Base-by-base conservation (phyloP, 2,797 vertebrate genomes). In the Ficedula albicollis region DNA sequence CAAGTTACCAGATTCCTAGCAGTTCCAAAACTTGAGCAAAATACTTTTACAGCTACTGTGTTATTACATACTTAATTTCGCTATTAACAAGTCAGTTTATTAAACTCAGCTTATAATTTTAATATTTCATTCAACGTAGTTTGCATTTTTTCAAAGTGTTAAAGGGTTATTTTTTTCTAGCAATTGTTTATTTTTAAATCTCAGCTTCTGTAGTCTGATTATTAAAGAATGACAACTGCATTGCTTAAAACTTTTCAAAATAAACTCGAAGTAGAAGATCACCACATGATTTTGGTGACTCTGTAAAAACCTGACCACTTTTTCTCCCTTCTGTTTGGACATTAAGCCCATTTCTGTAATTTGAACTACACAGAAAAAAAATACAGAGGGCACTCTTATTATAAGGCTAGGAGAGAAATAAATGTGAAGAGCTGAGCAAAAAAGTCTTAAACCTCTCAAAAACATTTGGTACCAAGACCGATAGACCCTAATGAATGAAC, bases 1-100 rank as follows among this genome's bases (percentile, higher is more conserved):
- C 96, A 96, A 96, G 92, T 95, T 97, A 95, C 95, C 97, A 97
- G 97, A 97, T 97, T 97, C 92, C 63, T 96, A 95, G 95, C 95
- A 96, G 96, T 97, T 96, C 70, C 87, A 90, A 97, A 98, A 96
- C 82, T 82, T 51, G 39, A 93, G 88, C 90, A 94, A 94, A 97
- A 93, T 64, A 94, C 90, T 95, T 85, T 84, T 87, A 73, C 89
- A 96, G 94, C 93, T 95, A 26, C 93, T 82, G 95, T 85, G 88
- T 93, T 95, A 87, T 46, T 87, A 34, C 49, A 96, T 78, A 72
- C 44, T 93, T 91, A 78, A 67, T 92, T 92, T 93, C 88, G 64
- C n/a, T 62, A 78, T 58, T 94, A 81, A 86, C 60, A 58, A 82
- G 36, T 70, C 39, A 48, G 44, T 84, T 94, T 64, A 58, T 51